Conservation (phyloP, 23 tunicate species). For the Styela plicata region DNA sequence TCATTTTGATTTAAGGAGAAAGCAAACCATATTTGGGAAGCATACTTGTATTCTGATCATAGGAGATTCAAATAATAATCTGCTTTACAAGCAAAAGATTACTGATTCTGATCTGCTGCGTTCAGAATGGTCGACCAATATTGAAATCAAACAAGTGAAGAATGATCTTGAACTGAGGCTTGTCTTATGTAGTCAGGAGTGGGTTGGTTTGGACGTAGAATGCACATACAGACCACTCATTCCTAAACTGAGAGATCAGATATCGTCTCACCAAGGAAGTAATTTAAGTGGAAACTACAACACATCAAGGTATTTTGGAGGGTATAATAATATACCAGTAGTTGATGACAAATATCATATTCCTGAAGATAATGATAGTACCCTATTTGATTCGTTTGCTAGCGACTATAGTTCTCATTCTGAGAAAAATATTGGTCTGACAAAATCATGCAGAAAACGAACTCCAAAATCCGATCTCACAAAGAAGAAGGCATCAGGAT, state of each 20-base stretch:
- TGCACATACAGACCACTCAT: conserved; percentile 55
- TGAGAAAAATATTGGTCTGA: background rate
- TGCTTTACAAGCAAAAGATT: background rate
- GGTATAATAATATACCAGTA: background rate
- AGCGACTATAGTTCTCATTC: background rate
- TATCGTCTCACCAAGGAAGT: background rate
- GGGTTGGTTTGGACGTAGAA: conserved; percentile 82
- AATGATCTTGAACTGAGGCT: background rate
- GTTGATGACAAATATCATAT: background rate
- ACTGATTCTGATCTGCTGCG: background rate
- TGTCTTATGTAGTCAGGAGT: conserved; percentile 20
- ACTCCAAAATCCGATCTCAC: background rate
- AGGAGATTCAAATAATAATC: background rate
- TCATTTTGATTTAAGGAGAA: conserved; percentile 1
- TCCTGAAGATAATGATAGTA: background rate
- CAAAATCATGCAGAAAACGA: background rate
- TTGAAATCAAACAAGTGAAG: background rate
- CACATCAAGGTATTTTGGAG: background rate
- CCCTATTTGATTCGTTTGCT: background rate
- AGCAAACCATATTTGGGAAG: conserved; percentile 9
- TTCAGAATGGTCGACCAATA: conserved; percentile 7
- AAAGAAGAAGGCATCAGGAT: background rate
- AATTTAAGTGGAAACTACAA: background rate
- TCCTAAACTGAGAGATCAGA: conserved; percentile 11
- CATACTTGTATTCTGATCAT: conserved; percentile 16